A percentile compares a stretch with the other conserved stretches of the same genome.
These are phyloP conservation scores for Eilema sororculum DNA, from an alignment of 2,888 invertebrate genomes.

Conservation along the genomic window DNA sequence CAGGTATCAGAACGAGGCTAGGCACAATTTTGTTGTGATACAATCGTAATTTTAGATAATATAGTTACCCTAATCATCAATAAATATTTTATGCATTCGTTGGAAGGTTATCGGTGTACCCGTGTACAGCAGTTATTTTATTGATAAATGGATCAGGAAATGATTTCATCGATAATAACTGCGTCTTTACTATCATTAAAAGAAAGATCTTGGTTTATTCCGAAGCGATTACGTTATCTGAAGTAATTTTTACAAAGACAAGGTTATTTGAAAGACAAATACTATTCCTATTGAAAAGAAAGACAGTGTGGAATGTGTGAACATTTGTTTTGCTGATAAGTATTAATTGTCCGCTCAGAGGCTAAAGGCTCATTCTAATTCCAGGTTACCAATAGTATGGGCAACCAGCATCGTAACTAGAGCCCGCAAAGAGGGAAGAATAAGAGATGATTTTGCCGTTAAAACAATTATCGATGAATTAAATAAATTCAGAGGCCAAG, in stretches of 20 bases:
- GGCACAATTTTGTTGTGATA: background rate
- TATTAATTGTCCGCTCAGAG: background rate
- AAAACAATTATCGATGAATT: slow-evolving; percentile 96
- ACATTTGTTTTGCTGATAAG: background rate
- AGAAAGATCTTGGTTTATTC: slow-evolving; percentile 12
- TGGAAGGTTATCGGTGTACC: slow-evolving; percentile 14
- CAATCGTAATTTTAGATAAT: background rate
- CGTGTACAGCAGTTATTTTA: slow-evolving; percentile 15
- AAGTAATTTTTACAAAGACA: background rate
- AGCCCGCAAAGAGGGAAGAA: slow-evolving; percentile 95
- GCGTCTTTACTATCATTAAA: background rate
- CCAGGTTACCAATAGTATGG: slow-evolving; percentile 95
- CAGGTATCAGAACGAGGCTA: background rate
- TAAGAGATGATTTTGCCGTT: slow-evolving; percentile 96
- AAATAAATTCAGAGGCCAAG: slow-evolving; percentile 93
- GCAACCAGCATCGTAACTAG: slow-evolving; percentile 95
- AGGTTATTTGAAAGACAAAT: slow-evolving; percentile 8
- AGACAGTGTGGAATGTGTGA: background rate
- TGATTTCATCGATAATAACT: slow-evolving; percentile 20
- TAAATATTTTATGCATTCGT: slow-evolving; percentile 5
- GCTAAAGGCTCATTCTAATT: slow-evolving; percentile 24
- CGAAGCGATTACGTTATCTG: slow-evolving; percentile 5
- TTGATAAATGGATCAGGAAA: slow-evolving; percentile 34
- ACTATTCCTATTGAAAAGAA: background rate
- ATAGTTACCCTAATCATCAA: background rate